Percentiles rank a stretch among this genome's conserved stretches.
These are phyloP conservation scores for Zaprionus ornatus DNA, from an alignment of 1,140 invertebrate genomes.

Conservation along the genomic window DNA sequence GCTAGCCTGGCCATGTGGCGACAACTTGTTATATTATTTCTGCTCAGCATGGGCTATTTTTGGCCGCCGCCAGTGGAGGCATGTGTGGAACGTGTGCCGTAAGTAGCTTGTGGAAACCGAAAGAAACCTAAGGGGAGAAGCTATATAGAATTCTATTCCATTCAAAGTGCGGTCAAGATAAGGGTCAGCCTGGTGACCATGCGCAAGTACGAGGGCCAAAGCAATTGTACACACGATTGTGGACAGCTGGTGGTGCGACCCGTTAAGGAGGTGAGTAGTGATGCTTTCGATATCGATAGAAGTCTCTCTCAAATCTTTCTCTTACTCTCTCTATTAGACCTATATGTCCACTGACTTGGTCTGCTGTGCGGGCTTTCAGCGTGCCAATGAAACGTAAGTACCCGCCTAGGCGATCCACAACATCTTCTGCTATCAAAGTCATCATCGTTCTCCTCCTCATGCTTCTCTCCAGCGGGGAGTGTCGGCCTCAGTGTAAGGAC, in stretches of 20 bases:
- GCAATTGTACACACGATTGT: slow-evolving; percentile 64
- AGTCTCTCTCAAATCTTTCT: neutral
- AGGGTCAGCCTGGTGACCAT: slow-evolving; percentile 67
- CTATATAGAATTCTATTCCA: neutral
- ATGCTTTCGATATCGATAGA: neutral
- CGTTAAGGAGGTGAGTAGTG: slow-evolving; percentile 51
- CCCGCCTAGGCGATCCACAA: neutral
- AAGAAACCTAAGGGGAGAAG: neutral
- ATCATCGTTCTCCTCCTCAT: neutral
- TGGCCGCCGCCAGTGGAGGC: slow-evolving; percentile 30
- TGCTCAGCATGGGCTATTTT: slow-evolving; percentile 16
- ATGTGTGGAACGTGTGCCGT: slow-evolving; percentile 68
- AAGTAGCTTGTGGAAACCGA: slow-evolving; percentile 33
- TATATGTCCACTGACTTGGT: slow-evolving; percentile 58
- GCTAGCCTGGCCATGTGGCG: slow-evolving; percentile 42
- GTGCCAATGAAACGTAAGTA: slow-evolving; percentile 56
- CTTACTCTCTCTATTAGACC: slow-evolving; percentile 50
- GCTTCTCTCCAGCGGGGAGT: slow-evolving; percentile 35
- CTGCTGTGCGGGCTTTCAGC: slow-evolving; percentile 70
- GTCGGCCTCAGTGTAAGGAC: slow-evolving; percentile 60
- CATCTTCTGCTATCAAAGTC: neutral
- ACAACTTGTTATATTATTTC: slow-evolving; percentile 28
- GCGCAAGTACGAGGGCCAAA: slow-evolving; percentile 59
- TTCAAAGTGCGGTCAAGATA: slow-evolving; percentile 53
- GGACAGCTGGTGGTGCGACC: slow-evolving; percentile 60